phyloP scores from a whole-genome alignment of 2,797 vertebrate species.

The Molossus molossus region DNA sequence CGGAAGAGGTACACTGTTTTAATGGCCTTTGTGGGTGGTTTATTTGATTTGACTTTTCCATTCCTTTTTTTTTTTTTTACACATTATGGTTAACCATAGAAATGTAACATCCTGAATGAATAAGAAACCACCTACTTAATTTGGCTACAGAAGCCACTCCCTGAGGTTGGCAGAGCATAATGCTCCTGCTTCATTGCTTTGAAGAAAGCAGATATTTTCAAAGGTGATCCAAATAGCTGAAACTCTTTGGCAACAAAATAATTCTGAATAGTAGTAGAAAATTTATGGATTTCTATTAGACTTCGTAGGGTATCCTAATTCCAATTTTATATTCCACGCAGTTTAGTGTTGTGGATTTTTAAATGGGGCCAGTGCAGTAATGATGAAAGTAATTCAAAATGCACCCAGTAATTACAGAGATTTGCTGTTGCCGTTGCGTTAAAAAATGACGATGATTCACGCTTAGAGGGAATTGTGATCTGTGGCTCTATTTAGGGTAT shows the following conservation, averaged over 20 bases:
- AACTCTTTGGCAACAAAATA: conserved; percentile 88
- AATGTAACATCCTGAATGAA: conserved; percentile 31
- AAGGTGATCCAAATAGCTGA: conserved; percentile 83
- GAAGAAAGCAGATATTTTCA: conserved; percentile 84
- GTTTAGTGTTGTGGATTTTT: conserved; percentile 91
- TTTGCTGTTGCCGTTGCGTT: conserved; percentile 90
- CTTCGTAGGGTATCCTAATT: conserved; percentile 90
- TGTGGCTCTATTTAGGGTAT: conserved; percentile 87
- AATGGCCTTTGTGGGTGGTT: background rate
- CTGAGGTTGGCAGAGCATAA: conserved; percentile 3
- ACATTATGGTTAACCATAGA: background rate
- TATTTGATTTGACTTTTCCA: background rate
- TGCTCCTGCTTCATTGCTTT: conserved; percentile 65
- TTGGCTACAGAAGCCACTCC: conserved; percentile 7
- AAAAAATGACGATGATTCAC: conserved; percentile 91
- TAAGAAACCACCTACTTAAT: conserved; percentile 3
- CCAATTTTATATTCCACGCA: conserved; percentile 89
- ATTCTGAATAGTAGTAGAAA: conserved; percentile 85
- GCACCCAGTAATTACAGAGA: conserved; percentile 91
- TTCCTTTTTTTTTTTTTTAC: background rate
- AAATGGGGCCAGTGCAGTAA: conserved; percentile 90
- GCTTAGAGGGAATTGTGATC: conserved; percentile 86
- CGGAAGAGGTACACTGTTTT: background rate
- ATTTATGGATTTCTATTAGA: conserved; percentile 92
- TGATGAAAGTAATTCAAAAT: conserved; percentile 92